phyloP scores from a whole-genome alignment of 2,797 vertebrate genomes.

The Phataginus tetradactyla region DNA sequence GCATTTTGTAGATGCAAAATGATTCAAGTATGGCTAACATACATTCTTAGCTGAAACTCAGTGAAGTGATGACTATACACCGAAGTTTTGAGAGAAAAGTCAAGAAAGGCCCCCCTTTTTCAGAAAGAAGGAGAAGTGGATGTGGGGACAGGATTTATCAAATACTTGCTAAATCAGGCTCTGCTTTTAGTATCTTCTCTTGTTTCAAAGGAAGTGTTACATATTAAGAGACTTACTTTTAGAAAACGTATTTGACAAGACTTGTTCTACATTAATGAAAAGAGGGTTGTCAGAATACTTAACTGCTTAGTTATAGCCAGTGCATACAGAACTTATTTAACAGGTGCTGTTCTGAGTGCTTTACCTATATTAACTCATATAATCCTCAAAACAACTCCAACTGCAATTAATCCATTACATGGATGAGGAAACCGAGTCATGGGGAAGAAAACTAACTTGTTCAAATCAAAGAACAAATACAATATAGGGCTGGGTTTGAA shows the following conservation, averaged over 20 bases:
- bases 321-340: background rate
- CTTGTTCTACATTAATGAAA: background rate
- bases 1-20: background rate
- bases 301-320: conserved; percentile 18
- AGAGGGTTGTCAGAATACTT: background rate
- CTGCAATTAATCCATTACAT: background rate
- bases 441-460: background rate
- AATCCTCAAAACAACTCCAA: background rate
- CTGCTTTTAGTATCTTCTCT: background rate
- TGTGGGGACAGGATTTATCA: background rate
- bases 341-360: background rate
- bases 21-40: background rate
- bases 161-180: background rate
- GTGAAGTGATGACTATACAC: background rate
- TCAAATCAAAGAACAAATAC: background rate
- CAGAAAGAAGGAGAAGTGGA: background rate
- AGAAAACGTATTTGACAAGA: background rate
- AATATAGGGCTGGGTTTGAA: background rate
- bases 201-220: background rate
- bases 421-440: background rate
- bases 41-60: background rate
- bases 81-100: background rate
- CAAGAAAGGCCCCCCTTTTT: background rate
- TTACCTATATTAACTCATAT: background rate
- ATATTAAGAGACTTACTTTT: conserved; percentile 8